Base-by-base conservation (phyloP, 2,797 vertebrate species). In the Cyprinella venusta region DNA sequence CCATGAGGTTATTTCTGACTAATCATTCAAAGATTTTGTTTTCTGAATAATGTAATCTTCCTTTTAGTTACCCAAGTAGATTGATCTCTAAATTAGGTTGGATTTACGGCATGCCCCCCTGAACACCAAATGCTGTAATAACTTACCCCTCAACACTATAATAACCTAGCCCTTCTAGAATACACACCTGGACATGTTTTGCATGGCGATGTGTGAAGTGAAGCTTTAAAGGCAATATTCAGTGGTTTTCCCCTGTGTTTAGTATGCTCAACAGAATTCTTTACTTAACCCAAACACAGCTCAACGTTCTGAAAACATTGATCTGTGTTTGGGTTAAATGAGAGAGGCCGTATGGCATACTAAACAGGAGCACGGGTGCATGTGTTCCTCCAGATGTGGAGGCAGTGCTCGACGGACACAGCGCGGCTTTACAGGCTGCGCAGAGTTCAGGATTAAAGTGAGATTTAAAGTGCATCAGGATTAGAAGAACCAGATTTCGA, bases 271-370 rank as follows among this genome's bases (percentile, higher is more conserved):
- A 90, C 89, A 92, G 92, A 93, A 91, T 93, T 92, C 88, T 93
- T 94, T 94, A 93, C 93, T 94, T 93, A 94, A 92, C 92, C 91
- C 92, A 92, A 93, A 93, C 92, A 92, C 87, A 81, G 85, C 86
- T 89, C 90, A 92, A 87, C 87, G 88, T 90, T 91, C 90, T 89
- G 87, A 89, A 91, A 91, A 89, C 90, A 91, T 91, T 90, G 93
- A 94, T 94, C 91, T 93, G 91, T 89, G 90, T 91, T 91, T 92
- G 91, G 88, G 91, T 90, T 94, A 91, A 93, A 91, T 89, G 80
- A 88, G 79, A 89, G 82, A 80, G 86, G 87, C 89, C 87, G 91
- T 56, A 65, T 87, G 87, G 93, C 91, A 93, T 90, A 83, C 88
- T 86, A 93, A 94, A 69, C 84, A 86, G 79, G 40, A 65, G 61